A percentile compares a stretch with the other conserved stretches of the same genome.
Evolutionary conservation across 2,888 invertebrate species (phyloP).

Genomic region (Amphipyra berbera): DNA sequence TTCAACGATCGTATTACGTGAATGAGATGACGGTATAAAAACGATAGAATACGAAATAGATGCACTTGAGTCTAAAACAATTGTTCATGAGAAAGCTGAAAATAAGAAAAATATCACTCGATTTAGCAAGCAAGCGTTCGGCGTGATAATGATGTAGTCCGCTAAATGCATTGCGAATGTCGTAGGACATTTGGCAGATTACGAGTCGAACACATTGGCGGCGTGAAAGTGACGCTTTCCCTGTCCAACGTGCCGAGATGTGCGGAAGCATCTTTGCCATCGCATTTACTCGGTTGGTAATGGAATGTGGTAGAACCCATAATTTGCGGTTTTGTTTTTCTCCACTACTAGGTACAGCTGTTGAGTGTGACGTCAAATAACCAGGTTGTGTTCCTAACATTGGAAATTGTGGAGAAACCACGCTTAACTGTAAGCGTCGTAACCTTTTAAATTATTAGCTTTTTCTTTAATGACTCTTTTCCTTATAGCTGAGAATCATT

Average conservation of each 20-base stretch:
- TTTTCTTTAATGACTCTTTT: conserved; percentile 30
- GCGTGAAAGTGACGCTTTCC: conserved; percentile 82
- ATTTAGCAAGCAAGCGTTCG: conserved; percentile 84
- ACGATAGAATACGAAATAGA: conserved; percentile 59
- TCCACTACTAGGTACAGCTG: conserved; percentile 36
- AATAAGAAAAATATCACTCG: conserved; percentile 74
- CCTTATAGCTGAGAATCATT: conserved; percentile 19
- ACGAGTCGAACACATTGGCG: conserved; percentile 56
- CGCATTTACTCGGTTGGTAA: conserved; percentile 70
- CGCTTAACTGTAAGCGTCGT: conserved; percentile 17
- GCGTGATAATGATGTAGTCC: conserved; percentile 74
- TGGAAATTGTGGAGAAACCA: conserved; percentile 43
- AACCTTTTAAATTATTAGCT: conserved; percentile 23
- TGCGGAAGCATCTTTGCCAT: conserved; percentile 73
- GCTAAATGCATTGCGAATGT: conserved; percentile 84
- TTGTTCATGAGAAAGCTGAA: conserved; percentile 74
- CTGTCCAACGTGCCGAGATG: conserved; percentile 66
- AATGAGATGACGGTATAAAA: conserved; percentile 55
- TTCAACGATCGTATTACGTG: conserved; percentile 35
- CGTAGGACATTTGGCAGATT: conserved; percentile 43
- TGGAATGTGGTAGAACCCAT: conserved; percentile 73
- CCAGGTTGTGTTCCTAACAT: conserved; percentile 35
- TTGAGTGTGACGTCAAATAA: conserved; percentile 40
- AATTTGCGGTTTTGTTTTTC: conserved; percentile 78
- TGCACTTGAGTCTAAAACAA: conserved; percentile 66